These are phyloP conservation scores for Acromyrmex heyeri DNA, from an alignment of 1,140 invertebrate genomes.

Conservation along the genomic window DNA sequence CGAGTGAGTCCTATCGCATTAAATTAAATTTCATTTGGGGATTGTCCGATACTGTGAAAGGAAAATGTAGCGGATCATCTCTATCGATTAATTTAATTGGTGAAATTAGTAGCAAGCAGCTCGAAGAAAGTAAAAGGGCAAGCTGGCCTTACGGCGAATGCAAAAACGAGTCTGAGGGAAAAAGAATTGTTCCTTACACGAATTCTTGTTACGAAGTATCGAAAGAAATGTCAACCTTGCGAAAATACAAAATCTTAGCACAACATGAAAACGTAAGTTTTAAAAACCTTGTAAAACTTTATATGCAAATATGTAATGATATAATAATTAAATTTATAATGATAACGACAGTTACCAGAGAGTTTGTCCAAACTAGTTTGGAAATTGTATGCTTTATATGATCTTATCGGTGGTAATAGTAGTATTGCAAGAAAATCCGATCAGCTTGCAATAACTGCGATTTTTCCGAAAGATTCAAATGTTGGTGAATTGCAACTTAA, in stretches of 20 bases:
- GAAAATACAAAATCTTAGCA: slow-evolving; percentile 81
- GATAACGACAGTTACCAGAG: slow-evolving; percentile 77
- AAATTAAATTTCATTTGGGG: slow-evolving; percentile 81
- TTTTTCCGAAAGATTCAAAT: slow-evolving; percentile 80
- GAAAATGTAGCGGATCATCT: slow-evolving; percentile 82
- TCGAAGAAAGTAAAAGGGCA: slow-evolving; percentile 76
- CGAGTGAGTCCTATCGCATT: slow-evolving; percentile 79
- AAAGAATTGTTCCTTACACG: slow-evolving; percentile 79
- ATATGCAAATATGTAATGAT: background rate
- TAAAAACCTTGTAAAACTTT: slow-evolving; percentile 20
- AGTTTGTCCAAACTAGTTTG: slow-evolving; percentile 73
- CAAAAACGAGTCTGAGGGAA: slow-evolving; percentile 74
- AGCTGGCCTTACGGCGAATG: slow-evolving; percentile 83
- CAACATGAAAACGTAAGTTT: slow-evolving; percentile 81
- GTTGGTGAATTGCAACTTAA: slow-evolving; percentile 79
- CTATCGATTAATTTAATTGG: slow-evolving; percentile 80
- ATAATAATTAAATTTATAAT: slow-evolving; percentile 37
- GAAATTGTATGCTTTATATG: slow-evolving; percentile 79
- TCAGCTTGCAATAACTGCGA: slow-evolving; percentile 76
- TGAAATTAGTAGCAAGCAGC: slow-evolving; percentile 80
- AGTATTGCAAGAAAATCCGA: slow-evolving; percentile 63
- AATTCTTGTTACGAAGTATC: slow-evolving; percentile 84
- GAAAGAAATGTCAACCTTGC: slow-evolving; percentile 83
- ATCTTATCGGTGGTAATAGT: slow-evolving; percentile 79
- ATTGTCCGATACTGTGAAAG: slow-evolving; percentile 78